Evolutionary conservation across 2,888 invertebrate species (phyloP), one percentile per base, ranked within the genome.

Genomic region (Anoncus sp.): DNA sequence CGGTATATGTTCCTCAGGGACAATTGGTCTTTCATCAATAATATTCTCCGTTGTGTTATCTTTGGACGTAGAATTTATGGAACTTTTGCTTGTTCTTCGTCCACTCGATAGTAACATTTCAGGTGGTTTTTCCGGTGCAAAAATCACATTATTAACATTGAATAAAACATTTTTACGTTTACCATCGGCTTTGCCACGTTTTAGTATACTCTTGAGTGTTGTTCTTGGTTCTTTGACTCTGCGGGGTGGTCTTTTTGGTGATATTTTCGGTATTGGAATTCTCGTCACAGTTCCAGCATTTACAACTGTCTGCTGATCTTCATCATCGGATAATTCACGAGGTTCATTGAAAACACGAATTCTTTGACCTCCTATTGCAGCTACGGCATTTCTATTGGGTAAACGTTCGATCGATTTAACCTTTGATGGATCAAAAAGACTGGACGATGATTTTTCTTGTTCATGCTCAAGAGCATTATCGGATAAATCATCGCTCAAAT

Each of bases 341-440:
- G 87, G 85, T 82, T 94, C 93, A 82, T 94, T 94, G 82, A 94
- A 93, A 45, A 94, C 92, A 81, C 94, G 92, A 83, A 95, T 94
- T 85, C 95, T 92, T 88, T 95, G 95, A 9, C 95, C 96, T 10
- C 95, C 93, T 74, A 95, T 95, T 76, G 94, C 95, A 85, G 87
- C 91, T 20, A 87, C 88, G 3, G 87, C 84, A 67, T 85, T 87
- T 62, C 88, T 80, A 63, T 85, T 88, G 31, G 90, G 89, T 75
- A 89, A 85, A 67, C 90, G 87, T 73, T 91, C 91, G 72, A 90
- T 91, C 22, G 91, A 90, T 62, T 91, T 91, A 31, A 91, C 90
- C 71, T 90, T 90, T 1, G 90, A 87, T 0, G 90, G 82, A 35
- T 91, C 90, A 79, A 90, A 91, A 35, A 89, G 81, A 55, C 85